Percentiles rank a stretch among this genome's conserved stretches.
phyloP scores from a whole-genome alignment of 1,140 invertebrate genomes.

The Homalodisca vitripennis region DNA sequence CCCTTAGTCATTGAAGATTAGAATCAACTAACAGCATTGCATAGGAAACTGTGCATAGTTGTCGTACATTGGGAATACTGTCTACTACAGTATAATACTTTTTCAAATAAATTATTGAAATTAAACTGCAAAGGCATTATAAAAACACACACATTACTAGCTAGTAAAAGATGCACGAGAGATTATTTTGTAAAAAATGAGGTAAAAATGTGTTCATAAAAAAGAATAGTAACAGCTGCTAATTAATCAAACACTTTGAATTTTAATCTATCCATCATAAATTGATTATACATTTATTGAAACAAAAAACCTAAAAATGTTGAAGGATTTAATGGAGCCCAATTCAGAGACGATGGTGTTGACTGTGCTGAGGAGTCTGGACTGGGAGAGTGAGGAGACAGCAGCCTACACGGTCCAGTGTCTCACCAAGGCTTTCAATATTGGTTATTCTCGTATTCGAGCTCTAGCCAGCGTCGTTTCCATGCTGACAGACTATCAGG shows the following conservation, averaged over 20 bases:
- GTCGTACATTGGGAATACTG: too few species aligned
- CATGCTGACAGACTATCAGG: conserved; percentile 60
- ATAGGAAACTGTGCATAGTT: too few species aligned
- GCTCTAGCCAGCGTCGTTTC: conserved; percentile 64
- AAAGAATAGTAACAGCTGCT: neutral
- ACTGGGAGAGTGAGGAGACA: conserved; percentile 87
- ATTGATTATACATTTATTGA: neutral
- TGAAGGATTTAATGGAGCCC: conserved; percentile 39
- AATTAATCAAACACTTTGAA: too few species aligned
- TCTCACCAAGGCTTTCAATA: conserved; percentile 82
- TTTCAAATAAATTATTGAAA: too few species aligned
- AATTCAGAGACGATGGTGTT: conserved; percentile 87
- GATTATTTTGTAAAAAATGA: neutral
- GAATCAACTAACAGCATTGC: too few species aligned
- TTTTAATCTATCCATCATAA: too few species aligned
- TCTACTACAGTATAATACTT: too few species aligned
- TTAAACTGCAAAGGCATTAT: too few species aligned
- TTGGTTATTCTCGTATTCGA: conserved; percentile 83
- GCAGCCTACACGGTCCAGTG: conserved; percentile 80
- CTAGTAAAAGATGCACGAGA: neutral
- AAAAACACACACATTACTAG: neutral
- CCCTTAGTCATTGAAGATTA: too few species aligned
- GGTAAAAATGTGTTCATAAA: neutral
- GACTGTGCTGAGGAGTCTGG: conserved; percentile 82
- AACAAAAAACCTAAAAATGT: neutral